These are phyloP conservation scores for Heteronetta atricapilla DNA, from an alignment of 2,113 vertebrate species.

Conservation along the genomic window DNA sequence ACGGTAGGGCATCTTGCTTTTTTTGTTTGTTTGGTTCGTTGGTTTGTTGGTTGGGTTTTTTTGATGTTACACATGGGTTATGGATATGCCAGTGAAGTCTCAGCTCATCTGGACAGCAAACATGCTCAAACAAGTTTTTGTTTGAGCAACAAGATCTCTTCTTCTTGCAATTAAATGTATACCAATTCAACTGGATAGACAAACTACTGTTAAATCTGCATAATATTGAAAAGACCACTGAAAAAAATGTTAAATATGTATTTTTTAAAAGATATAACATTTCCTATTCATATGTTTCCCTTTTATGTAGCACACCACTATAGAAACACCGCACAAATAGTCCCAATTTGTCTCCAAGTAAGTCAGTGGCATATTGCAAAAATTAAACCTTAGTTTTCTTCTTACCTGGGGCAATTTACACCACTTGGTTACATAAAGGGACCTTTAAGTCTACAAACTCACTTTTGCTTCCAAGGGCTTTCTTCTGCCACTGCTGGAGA, in stretches of 20 bases:
- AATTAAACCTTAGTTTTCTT: not conserved
- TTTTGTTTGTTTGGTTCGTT: not conserved
- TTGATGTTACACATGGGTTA: not conserved
- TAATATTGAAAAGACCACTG: not conserved
- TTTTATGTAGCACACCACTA: fast-evolving
- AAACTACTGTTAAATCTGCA: not conserved
- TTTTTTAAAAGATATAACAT: not conserved
- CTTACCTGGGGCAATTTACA: not conserved
- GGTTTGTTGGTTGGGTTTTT: not conserved
- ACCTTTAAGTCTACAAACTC: not conserved
- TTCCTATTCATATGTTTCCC: not conserved
- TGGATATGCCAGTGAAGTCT: not conserved
- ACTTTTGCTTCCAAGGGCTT: not conserved
- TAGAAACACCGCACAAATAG: not conserved
- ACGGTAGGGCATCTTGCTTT: not conserved
- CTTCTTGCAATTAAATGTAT: not conserved
- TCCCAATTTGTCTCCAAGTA: not conserved
- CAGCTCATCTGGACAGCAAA: not conserved
- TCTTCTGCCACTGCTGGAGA: not conserved
- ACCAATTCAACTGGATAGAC: not conserved
- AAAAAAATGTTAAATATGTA: not conserved
- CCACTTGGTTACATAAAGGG: not conserved
- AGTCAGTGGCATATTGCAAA: not conserved
- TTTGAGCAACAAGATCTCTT: not conserved
- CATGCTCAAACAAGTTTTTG: not conserved